Base-by-base conservation (phyloP, 2,113 vertebrate species). In the Plestiodon gilberti region DNA sequence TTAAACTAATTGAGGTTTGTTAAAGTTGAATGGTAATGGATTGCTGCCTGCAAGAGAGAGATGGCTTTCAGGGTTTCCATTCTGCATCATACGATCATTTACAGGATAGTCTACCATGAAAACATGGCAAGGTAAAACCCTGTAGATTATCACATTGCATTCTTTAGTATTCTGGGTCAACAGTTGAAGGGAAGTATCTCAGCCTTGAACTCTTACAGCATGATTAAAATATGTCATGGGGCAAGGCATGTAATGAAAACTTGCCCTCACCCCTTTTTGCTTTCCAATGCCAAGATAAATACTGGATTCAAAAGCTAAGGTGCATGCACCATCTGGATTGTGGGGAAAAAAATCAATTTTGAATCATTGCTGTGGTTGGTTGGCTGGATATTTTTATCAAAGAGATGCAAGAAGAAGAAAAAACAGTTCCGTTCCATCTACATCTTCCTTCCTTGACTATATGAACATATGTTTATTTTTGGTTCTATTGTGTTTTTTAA, bases 251-350 rank as follows among this genome's bases (percentile, higher is more conserved):
- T 88, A 92, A 92, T 86, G 90, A 87, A 85, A 83, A 61, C 35
- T 89, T 81, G 35, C 52, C 90, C 88, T 88, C 83, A 78, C 86
- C 90, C 71, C 86, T 23, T 61, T 76, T 65, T 0, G 0, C 62
- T 81, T 83, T 82, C 35, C 3, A 57, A 13, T 43, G 90, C 93
- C 92, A 93, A 93, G 91, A 91, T 88, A 95, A 95, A 92, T 92
- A 91, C 81, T 91, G 90, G 89, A 93, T 92, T 85, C 80, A 82
- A 90, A 93, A 93, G 89, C 90, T 90, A 93, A 93, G 92, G 87
- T 94, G 85, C 94, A 90, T 91, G 89, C 91, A 59, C 69, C 90
- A 90, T 92, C 82, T 89, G 90, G 89, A 78, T 93, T 86, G 81
- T 88, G 86, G 89, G 89, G 89, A 86, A 91, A 90, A 86, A 91